Base-by-base conservation (phyloP, 2,888 invertebrate genomes). In the Dorcus parallelipipedus region DNA sequence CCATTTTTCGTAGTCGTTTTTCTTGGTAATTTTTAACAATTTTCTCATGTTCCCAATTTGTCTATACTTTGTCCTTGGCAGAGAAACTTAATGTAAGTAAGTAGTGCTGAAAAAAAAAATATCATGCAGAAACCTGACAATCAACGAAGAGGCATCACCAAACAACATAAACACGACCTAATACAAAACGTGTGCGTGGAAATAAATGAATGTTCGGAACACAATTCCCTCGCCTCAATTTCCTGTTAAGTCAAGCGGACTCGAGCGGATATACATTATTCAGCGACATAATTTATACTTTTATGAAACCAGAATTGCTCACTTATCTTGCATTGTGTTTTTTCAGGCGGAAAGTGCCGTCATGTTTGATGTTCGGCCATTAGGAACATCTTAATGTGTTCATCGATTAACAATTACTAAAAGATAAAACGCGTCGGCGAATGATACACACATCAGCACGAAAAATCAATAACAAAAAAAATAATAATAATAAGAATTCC, bases 191-290 rank as follows among this genome's bases (percentile, higher is more conserved):
- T 53, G 53, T 48, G 23, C 9, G 39, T 40, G 48, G 14, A 54
- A 40, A 54, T 47, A 54, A 48, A 54, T 48, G 54, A 14, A 47
- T 14, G 53, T 26, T 40, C 33, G 41, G 47, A 38, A 54, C 39
- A 47, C 39, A 47, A 54, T 48, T 40, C 49, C 48, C 47, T 49
- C 33, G 42, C 52, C 38, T 52, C 49, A 38, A 54, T 54, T 53
- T 53, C 53, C 53, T 38, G 54, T 54, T 48, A 54, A 38, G 40
- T 45, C 47, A 48, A 47, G 26, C 39, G 54, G 48, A 20, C 48
- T 41, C 39, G 40, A 53, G 14, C 54, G 49, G 49, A 39, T 54
- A 54, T 54, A 54, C 38, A 54, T 54, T 54, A 54, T 54, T 54
- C 54, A 54, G 38, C 17, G 48, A 47, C 47, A 47, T 54, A 54